Percentiles rank a stretch among this genome's conserved stretches.
Conservation (phyloP, 2,113 vertebrate genomes). For the Brachyhypopomus gauderio region DNA sequence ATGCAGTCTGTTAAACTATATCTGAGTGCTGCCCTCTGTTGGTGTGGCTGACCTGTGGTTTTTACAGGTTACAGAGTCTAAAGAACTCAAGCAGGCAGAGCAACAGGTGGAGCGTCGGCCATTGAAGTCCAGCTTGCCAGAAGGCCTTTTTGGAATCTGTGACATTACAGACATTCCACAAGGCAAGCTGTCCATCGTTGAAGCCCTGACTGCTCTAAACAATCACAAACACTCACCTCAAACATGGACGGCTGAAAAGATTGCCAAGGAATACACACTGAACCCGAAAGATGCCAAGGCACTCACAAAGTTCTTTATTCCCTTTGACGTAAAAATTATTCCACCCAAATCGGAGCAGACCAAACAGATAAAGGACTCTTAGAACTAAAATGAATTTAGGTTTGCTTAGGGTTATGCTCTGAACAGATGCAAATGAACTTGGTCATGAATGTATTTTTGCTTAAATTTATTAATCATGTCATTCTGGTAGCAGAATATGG, state of each 20-base stretch:
- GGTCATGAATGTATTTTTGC: too few relatives aligned
- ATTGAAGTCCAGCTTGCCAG: slow-evolving; percentile 67
- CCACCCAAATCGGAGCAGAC: slow-evolving; percentile 61
- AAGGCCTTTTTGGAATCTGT: slow-evolving; percentile 53
- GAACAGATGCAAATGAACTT: too few relatives aligned
- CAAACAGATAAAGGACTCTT: slow-evolving; percentile 76
- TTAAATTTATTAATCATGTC: too few relatives aligned
- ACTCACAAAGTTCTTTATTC: slow-evolving; percentile 83
- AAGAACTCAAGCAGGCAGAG: slow-evolving; percentile 50
- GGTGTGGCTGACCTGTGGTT: background rate
- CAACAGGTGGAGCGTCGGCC: slow-evolving; percentile 70
- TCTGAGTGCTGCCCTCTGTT: background rate
- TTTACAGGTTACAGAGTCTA: slow-evolving; percentile 30
- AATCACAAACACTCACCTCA: slow-evolving; percentile 82
- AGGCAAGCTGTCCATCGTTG: slow-evolving; percentile 85
- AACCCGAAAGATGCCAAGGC: slow-evolving; percentile 82
- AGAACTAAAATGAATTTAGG: slow-evolving; percentile 32
- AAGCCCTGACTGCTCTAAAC: slow-evolving; percentile 82
- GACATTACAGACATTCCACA: slow-evolving; percentile 78
- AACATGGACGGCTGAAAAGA: slow-evolving; percentile 85
- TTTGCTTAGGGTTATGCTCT: too few relatives aligned
- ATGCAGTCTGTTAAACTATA: background rate
- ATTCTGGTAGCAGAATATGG: too few relatives aligned
- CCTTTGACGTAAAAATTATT: slow-evolving; percentile 80
- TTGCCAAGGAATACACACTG: slow-evolving; percentile 85